Evolutionary conservation across 2,888 invertebrate genomes (phyloP).

Genomic region (Pasiphila rectangulata): DNA sequence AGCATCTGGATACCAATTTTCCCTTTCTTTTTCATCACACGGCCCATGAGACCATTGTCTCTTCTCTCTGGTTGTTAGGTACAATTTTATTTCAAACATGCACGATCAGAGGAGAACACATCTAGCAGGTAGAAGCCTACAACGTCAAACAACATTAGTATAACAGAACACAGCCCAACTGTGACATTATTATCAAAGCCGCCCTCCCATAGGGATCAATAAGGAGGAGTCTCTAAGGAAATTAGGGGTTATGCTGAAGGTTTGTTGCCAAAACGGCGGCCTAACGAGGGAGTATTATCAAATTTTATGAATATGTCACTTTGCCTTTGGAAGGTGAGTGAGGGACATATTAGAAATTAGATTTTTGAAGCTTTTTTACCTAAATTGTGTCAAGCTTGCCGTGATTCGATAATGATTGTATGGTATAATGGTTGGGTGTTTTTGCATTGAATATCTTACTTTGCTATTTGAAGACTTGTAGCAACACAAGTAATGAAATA

Average conservation of each 20-base stretch:
- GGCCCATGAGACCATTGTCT: no score
- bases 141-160: neutral
- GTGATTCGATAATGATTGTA: no score
- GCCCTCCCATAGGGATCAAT: constrained; percentile 39
- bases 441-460: no score
- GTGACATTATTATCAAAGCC: constrained; percentile 31
- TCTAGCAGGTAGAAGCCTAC: neutral
- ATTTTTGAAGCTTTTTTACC: neutral
- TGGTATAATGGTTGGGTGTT: no score
- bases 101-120: neutral
- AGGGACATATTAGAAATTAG: neutral
- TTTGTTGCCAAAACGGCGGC: constrained; percentile 9
- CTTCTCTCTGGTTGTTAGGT: no score
- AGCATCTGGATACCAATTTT: no score
- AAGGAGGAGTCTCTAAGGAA: constrained; percentile 47
- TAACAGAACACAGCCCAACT: constrained; percentile 19
- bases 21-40: no score
- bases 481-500: no score
- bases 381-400: no score
- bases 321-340: neutral
- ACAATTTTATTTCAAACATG: no score
- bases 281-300: constrained; percentile 12
- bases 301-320: constrained; percentile 1
- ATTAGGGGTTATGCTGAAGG: constrained; percentile 39
- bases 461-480: no score